Base-by-base conservation (phyloP, 2,797 vertebrate species). In the Schizopygopsis malacanthus region DNA sequence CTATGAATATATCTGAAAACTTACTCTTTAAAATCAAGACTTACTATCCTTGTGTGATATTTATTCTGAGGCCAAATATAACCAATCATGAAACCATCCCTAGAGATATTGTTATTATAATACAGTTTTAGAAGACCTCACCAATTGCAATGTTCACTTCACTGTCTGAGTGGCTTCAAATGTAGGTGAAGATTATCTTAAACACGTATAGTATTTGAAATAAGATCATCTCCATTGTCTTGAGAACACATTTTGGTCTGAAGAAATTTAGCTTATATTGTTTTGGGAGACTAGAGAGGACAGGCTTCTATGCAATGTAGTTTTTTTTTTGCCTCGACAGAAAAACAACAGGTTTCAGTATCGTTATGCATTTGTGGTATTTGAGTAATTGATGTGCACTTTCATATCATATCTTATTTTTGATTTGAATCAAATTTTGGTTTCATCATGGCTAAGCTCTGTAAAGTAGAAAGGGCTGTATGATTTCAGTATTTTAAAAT, bases 1-100 rank as follows among this genome's bases (percentile, higher is more conserved):
- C 73, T 52, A 78, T 75, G 28, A 78, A 83, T 81, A 82, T 86
- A 79, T 88, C 82, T 81, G n/a, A 79, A 87, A 83, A 47, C 61
- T 12, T 81, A 41, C n/a, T 86, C 83, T 87, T 80, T 82, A 56
- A 71, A 71, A 71, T 28, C 22, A 82, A 37, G 47, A n/a, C 82
- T 61, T 75, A 20, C 16, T 79, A 59, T 56, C n/a, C 43, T 47
- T 84, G 41, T 88, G 41, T 83, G 59, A 20, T 87, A 81, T 87
- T 87, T 88, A 85, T 87, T 88, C 56, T 85, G 54, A 82, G 77
- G 83, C 52, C 86, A 87, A 87, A 72, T 52, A 72, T 39, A 52
- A 37, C 71, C 43, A 47, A 79, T 70, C 39, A 59, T 84, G 47
- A 84, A 45, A 63, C 11, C 70, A 79, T 73, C 43, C 12, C 13